phyloP scores from a whole-genome alignment of 1,140 invertebrate species.

The Scaptomyza montana region DNA sequence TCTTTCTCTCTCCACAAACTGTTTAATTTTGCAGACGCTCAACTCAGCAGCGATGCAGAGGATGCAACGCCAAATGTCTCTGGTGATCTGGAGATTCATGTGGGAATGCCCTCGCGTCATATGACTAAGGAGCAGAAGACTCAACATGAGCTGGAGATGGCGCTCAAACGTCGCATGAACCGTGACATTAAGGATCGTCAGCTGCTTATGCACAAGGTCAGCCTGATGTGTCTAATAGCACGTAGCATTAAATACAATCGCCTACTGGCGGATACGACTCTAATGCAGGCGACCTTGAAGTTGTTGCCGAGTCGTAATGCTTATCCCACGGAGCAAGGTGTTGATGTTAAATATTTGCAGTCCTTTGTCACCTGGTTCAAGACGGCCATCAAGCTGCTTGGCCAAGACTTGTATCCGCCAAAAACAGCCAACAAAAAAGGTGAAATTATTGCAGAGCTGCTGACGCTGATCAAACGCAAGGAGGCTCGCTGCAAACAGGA shows the following conservation, averaged over 20 bases:
- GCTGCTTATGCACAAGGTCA: constrained; percentile 92
- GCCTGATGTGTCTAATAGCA: constrained; percentile 91
- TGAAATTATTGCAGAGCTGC: constrained; percentile 84
- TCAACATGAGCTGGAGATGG: constrained; percentile 87
- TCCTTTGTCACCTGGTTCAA: constrained; percentile 91
- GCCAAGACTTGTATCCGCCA: constrained; percentile 80
- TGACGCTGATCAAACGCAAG: constrained; percentile 87
- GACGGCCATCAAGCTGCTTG: constrained; percentile 86
- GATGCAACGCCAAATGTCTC: constrained; percentile 58
- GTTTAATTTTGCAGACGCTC: constrained; percentile 59
- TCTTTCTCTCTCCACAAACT: neutral
- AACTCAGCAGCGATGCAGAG: constrained; percentile 40
- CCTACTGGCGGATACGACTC: constrained; percentile 87
- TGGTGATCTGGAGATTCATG: constrained; percentile 72
- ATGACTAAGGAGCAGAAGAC: constrained; percentile 84
- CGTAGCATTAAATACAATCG: constrained; percentile 92
- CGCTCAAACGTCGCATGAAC: constrained; percentile 90
- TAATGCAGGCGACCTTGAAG: constrained; percentile 89
- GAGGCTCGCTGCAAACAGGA: constrained; percentile 87
- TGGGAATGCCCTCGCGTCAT: constrained; percentile 49
- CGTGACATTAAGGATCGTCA: constrained; percentile 90
- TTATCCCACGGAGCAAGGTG: constrained; percentile 88
- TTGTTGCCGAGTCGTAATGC: constrained; percentile 88
- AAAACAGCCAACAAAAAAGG: constrained; percentile 59
- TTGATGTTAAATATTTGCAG: constrained; percentile 90